Base-by-base conservation (phyloP, 92 coral and sea anemone genomes). In the Hydrozoanthus gracilis region DNA sequence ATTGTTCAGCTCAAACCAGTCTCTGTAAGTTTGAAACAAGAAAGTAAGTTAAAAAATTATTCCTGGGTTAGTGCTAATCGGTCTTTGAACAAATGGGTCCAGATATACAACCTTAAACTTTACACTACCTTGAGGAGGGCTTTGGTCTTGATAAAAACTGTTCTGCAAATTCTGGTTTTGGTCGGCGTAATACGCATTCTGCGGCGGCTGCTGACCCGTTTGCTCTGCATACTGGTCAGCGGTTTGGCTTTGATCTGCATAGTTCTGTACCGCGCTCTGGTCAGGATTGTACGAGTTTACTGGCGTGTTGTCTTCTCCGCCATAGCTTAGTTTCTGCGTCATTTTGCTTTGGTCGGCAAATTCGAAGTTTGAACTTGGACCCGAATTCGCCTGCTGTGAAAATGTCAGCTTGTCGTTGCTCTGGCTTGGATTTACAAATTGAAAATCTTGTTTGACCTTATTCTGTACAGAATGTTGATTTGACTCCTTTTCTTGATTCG, bases 361-460 rank as follows among this genome's bases (percentile, higher is more conserved):
- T 74, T 80, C 85, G 15, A 80, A 80, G 51, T 58, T 80, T 10
- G 85, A 52, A 48, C 44, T 52, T 47, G 44, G 62, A 4, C 44
- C 7, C 5, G 85, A 17, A 11, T 65, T 48, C 5, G 56, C n/a
- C 27, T 80, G 62, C 11, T 80, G 85, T 14, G 85, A 80, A 80
- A 64, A 80, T 8, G 60, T 80, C n/a, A 80, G 45, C 47, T 80
- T 80, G 6, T 16, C 85, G 12, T 51, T 64, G 58, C 64, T 65
- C 44, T 80, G 85, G 74, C 49, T 64, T 47, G 74, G 73, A 27
- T 80, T 27, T 3, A 80, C 85, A 80, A 64, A 80, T 47, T 76
- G 82, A 12, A 10, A 68, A 7, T 68, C 48, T 27, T 35, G 39
- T 27, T 27, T 27, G 39, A 27, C 39, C 39, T 27, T 27, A 2